Evolutionary conservation across 2,797 vertebrate genomes (phyloP), one percentile per base, ranked within the genome.

Genomic region (Anguilla pacifica): DNA sequence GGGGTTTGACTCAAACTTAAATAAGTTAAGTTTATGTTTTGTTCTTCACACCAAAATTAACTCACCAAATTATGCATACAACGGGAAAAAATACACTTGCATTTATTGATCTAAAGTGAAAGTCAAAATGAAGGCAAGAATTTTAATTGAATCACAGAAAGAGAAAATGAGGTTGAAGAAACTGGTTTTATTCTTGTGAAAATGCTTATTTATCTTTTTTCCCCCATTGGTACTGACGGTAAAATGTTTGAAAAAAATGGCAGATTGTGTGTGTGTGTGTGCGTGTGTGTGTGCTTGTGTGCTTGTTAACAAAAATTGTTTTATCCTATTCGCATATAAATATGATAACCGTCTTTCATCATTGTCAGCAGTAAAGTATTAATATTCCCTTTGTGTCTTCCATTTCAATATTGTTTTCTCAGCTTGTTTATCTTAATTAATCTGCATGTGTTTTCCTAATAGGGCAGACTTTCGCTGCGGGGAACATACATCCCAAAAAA

Each of bases 351-450:
- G 6, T n/a, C 43, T 79, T 43, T 82, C 79, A 82, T 84, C 31
- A 31, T 15, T 84, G 51, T 59, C 83, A 84, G 31, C 51, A 55
- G 83, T 39, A 10, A 5, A 55, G 28, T 31, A 84, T 57, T 55
- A 57, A 25, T 59, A 84, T 84, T 57, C 53, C 83, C 83, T 49
- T 82, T 82, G 43, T n/a, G 46, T 82, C 10, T 17, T 49, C 43
- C 46, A n/a, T 82, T 51, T 51, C 39, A 79, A 43, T 82, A 82
- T 35, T 57, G 25, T 57, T 84, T 84, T 84, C 55, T 17, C 25
- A 9, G n/a, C 46, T 17, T 84, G 51, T 84, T 84, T 84, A 55
- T 84, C 46, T 17, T 57, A 84, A 57, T 84, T 84, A 84, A 84
- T 59, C 83, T 35, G 25, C 83, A 3, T 2, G 39, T 28, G 46